Percentiles rank a stretch among this genome's conserved stretches.
phyloP scores from a whole-genome alignment of 2,888 invertebrate species.

The Colostygia pectinataria region DNA sequence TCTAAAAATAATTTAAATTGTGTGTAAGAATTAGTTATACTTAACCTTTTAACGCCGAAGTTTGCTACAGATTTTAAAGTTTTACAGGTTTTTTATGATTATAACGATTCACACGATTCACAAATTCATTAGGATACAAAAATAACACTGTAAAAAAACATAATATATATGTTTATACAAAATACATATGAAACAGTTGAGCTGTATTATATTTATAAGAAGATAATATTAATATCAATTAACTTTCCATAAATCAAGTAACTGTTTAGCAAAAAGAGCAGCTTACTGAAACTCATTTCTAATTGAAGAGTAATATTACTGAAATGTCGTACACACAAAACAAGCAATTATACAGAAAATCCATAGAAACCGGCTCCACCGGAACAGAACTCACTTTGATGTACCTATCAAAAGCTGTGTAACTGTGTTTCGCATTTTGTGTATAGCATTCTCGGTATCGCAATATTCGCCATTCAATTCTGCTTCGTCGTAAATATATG shows the following conservation, averaged over 20 bases:
- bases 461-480: constrained; percentile 44
- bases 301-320: constrained; percentile 28
- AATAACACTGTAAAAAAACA: too few relatives aligned
- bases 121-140: too few relatives aligned
- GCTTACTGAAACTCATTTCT: constrained; percentile 20
- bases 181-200: too few relatives aligned
- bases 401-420: constrained; percentile 44
- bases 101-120: too few relatives aligned
- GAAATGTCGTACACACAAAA: constrained; percentile 30
- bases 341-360: constrained; percentile 43
- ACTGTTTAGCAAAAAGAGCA: constrained; percentile 25
- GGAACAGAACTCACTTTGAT: constrained; percentile 55
- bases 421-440: constrained; percentile 19
- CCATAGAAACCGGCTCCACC: constrained; percentile 30
- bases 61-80: too few relatives aligned
- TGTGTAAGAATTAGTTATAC: too few relatives aligned
- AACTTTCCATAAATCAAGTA: constrained; percentile 23
- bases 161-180: too few relatives aligned
- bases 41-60: too few relatives aligned
- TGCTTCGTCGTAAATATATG: constrained; percentile 33
- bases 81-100: too few relatives aligned
- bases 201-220: too few relatives aligned
- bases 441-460: constrained; percentile 20
- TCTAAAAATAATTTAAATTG: too few relatives aligned
- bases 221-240: background rate